phyloP scores from a whole-genome alignment of 30 jellyfish, hydroid and myxozoan species.

The Haliclystus octoradiatus region DNA sequence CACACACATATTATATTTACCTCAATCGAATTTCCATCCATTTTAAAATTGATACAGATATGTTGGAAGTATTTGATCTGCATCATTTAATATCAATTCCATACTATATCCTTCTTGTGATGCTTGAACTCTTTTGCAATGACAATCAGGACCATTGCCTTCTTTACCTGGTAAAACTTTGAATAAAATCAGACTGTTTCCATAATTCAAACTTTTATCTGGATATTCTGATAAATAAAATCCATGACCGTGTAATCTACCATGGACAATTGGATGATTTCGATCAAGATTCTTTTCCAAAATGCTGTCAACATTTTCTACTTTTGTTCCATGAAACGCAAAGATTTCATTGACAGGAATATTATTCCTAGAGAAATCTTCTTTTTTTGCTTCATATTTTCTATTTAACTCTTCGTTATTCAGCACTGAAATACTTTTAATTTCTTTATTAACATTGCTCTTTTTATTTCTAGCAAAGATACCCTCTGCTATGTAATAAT shows the following conservation, averaged over 20 bases:
- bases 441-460: neutral
- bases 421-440: slow-evolving; percentile 8
- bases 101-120: too few species aligned
- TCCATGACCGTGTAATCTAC: slow-evolving; percentile 32
- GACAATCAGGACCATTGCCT: too few species aligned
- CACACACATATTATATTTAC: too few species aligned
- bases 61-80: slow-evolving; percentile 38
- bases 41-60: slow-evolving; percentile 8
- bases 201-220: slow-evolving; percentile 18
- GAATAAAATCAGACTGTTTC: slow-evolving; percentile 7
- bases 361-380: slow-evolving; percentile 3
- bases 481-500: slow-evolving; percentile 42
- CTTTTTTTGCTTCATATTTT: slow-evolving; percentile 17
- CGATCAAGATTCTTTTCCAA: slow-evolving; percentile 9
- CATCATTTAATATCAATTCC: too few species aligned
- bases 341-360: slow-evolving; percentile 17
- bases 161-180: slow-evolving; percentile 26
- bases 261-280: slow-evolving; percentile 13
- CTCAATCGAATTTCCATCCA: too few species aligned
- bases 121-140: too few species aligned
- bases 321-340: slow-evolving; percentile 64
- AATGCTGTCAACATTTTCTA: slow-evolving; percentile 13
- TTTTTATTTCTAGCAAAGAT: slow-evolving; percentile 18
- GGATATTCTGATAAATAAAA: slow-evolving; percentile 39
- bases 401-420: slow-evolving; percentile 7